These are phyloP conservation scores for Copidosoma aretas DNA, from an alignment of 2,888 invertebrate genomes.

Conservation along the genomic window DNA sequence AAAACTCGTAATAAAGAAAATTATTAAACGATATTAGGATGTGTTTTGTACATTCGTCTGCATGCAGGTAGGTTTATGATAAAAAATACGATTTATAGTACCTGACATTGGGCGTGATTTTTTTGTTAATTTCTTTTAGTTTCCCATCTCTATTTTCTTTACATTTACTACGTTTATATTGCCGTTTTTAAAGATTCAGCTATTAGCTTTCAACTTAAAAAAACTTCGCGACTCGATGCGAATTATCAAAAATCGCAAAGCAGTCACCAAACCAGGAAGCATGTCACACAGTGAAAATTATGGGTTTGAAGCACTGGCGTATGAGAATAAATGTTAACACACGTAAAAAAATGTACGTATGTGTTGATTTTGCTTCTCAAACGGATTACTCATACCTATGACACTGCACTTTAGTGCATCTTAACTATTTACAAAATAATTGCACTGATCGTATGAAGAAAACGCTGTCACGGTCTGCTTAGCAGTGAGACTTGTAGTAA, in stretches of 20 bases:
- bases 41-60: conserved; percentile 45
- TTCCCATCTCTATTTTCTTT: conserved; percentile 6
- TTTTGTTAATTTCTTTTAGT: conserved; percentile 4
- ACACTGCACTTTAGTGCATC: not conserved
- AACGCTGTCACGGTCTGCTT: conserved; percentile 1
- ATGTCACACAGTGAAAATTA: conserved; percentile 17
- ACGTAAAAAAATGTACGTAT: conserved; percentile 10
- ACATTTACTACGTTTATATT: conserved; percentile 29
- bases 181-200: conserved; percentile 28
- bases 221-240: conserved; percentile 34
- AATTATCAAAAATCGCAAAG: conserved; percentile 36
- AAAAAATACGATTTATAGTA: conserved; percentile 26
- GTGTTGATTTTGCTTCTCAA: too few species aligned
- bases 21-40: conserved; percentile 43
- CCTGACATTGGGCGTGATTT: conserved; percentile 41
- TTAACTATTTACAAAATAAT: conserved; percentile 35
- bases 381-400: conserved; percentile 12
- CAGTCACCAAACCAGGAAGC: conserved; percentile 49
- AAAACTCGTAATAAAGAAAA: not conserved
- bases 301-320: conserved; percentile 11
- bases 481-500: conserved; percentile 18
- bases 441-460: conserved; percentile 17
- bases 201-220: conserved; percentile 9
- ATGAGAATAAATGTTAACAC: conserved; percentile 9
- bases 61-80: conserved; percentile 32